Conservation (phyloP, 35 echinoderm and acorn worm genomes). For the Apostichopus californicus region DNA sequence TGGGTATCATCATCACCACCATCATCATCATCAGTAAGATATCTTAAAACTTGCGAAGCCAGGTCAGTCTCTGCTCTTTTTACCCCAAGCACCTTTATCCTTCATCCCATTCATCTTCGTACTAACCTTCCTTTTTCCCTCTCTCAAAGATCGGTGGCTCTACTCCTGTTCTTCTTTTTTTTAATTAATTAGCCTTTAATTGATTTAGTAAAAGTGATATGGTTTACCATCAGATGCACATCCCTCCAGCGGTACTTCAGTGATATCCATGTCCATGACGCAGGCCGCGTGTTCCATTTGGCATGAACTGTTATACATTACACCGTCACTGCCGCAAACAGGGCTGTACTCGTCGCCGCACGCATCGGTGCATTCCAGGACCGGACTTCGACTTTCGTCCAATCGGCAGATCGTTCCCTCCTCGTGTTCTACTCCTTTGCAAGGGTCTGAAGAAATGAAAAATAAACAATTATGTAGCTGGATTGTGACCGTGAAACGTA, state of each 20-base stretch:
- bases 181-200: too few relatives aligned
- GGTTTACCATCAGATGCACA: slow-evolving; percentile 51
- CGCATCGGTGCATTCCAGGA: slow-evolving; percentile 23
- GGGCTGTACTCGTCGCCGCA: slow-evolving; percentile 27
- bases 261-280: neutral
- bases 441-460: slow-evolving; percentile 71
- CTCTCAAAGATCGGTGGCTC: too few relatives aligned
- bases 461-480: too few relatives aligned
- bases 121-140: too few relatives aligned
- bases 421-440: slow-evolving; percentile 65
- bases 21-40: too few relatives aligned
- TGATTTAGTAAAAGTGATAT: neutral
- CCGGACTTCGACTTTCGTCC: slow-evolving; percentile 50
- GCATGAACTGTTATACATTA: slow-evolving; percentile 55
- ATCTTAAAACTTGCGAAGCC: too few relatives aligned
- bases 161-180: too few relatives aligned
- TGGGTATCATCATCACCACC: too few relatives aligned
- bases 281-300: slow-evolving; percentile 54
- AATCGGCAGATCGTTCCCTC: slow-evolving; percentile 65
- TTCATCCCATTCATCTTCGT: too few relatives aligned
- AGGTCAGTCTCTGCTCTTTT: too few relatives aligned
- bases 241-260: slow-evolving; percentile 6
- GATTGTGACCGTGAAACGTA: too few relatives aligned
- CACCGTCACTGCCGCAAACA: slow-evolving; percentile 57
- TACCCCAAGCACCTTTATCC: neutral